Percentiles rank a stretch among this genome's conserved stretches.
Conservation (phyloP, 2,797 vertebrate species). For the Rhinoraja longicauda region DNA sequence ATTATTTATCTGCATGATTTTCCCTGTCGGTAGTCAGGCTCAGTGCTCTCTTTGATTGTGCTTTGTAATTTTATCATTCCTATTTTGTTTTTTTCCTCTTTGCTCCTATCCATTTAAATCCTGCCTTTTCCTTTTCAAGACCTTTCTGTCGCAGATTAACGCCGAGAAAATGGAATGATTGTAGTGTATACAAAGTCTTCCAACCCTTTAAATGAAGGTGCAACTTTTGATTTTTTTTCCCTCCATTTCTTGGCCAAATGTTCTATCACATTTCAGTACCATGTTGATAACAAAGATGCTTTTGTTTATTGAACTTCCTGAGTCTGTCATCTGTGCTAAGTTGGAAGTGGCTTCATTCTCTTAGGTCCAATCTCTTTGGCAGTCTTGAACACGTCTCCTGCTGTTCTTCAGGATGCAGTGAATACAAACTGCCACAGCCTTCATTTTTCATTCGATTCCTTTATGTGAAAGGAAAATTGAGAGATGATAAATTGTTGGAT, state of each 20-base stretch:
- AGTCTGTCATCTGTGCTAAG: background rate
- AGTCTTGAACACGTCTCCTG: background rate
- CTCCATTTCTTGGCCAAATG: background rate
- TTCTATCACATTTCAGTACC: background rate
- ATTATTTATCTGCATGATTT: background rate
- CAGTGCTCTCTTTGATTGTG: background rate
- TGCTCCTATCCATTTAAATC: background rate
- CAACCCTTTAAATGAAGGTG: background rate
- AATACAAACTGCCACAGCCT: background rate
- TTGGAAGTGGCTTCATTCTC: background rate
- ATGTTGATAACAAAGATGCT: background rate
- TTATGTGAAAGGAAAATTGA: background rate
- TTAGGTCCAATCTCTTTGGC: conserved; percentile 7
- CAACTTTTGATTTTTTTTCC: conserved; percentile 14
- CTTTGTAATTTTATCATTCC: background rate
- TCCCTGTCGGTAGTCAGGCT: background rate
- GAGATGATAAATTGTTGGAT: background rate
- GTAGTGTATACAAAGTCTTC: background rate
- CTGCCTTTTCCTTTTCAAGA: background rate
- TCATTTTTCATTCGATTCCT: background rate
- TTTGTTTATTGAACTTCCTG: background rate
- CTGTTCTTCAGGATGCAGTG: background rate
- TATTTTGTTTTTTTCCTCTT: background rate
- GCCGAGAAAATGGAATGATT: background rate
- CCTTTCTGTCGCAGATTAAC: background rate